Percentiles rank a stretch among this genome's conserved stretches.
Conservation (phyloP, 30 jellyfish, hydroid and myxozoan species). For the Sanderia malayensis region DNA sequence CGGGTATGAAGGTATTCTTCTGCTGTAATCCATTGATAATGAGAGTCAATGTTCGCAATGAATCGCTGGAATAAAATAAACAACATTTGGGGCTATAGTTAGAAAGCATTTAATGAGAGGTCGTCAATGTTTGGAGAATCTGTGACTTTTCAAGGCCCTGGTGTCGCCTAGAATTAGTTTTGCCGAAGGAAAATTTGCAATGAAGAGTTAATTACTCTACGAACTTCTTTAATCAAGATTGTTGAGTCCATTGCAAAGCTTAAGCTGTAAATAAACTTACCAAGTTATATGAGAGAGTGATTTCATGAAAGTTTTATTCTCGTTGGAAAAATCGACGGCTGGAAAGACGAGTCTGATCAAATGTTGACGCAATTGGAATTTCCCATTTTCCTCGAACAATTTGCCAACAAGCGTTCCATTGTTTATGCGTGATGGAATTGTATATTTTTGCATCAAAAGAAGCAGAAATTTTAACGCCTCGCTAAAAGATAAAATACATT, state of each 20-base stretch:
- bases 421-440: constrained; percentile 26
- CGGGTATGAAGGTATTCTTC: neutral
- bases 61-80: neutral
- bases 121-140: neutral
- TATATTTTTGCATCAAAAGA: constrained; percentile 18
- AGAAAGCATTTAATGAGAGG: too few relatives aligned
- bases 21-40: neutral
- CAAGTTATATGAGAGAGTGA: constrained; percentile 4
- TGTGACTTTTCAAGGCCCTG: neutral
- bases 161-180: too few relatives aligned
- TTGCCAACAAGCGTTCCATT: constrained; percentile 2
- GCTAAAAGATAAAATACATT: constrained; percentile 6
- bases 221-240: too few relatives aligned
- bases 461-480: constrained; percentile 35
- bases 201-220: too few relatives aligned
- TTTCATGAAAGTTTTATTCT: constrained; percentile 3
- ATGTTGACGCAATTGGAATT: constrained; percentile 19
- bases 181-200: too few relatives aligned
- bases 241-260: neutral
- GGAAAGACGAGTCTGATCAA: constrained; percentile 37
- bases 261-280: constrained; percentile 2
- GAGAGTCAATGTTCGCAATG: neutral
- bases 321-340: constrained; percentile 22
- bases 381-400: neutral
- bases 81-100: too few relatives aligned